Conservation (phyloP, 2,797 vertebrate species). For the Cygnus olor region DNA sequence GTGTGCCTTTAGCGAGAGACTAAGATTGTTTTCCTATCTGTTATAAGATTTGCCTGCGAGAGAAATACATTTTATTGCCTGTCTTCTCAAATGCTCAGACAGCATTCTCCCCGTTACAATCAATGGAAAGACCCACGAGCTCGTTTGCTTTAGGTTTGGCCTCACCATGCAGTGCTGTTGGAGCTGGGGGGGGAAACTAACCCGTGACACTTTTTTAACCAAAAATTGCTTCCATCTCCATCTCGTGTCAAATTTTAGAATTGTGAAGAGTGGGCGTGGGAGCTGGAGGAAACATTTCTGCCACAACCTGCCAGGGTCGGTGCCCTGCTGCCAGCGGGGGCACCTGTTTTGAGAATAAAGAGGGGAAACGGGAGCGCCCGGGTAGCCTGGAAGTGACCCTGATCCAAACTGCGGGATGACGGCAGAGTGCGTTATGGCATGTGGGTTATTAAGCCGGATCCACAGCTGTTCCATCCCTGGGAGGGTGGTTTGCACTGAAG, state of each 20-base stretch:
- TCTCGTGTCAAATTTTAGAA: background rate
- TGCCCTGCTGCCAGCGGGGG: background rate
- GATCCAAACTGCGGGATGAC: background rate
- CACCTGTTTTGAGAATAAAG: background rate
- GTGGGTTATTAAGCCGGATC: fast-evolving
- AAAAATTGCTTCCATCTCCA: background rate
- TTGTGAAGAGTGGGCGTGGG: background rate
- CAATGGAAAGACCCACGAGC: constrained; percentile 3
- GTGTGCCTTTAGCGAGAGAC: constrained; percentile 55
- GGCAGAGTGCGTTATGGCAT: fast-evolving
- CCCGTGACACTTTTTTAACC: background rate
- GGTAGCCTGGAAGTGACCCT: background rate
- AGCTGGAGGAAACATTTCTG: background rate
- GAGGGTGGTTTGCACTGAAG: fast-evolving
- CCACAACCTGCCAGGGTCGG: too few species aligned
- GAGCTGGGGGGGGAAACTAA: background rate
- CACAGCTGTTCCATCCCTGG: fast-evolving
- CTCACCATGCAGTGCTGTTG: background rate
- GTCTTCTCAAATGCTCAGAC: constrained; percentile 48
- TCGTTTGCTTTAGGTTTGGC: background rate
- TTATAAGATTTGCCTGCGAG: constrained; percentile 60
- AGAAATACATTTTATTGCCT: constrained; percentile 62
- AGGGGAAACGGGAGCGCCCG: background rate
- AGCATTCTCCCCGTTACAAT: constrained; percentile 20
- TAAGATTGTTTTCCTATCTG: constrained; percentile 56